Evolutionary conservation across 2,888 invertebrate genomes (phyloP), one percentile per base, ranked within the genome.

Genomic region (Ceriagrion tenellum): DNA sequence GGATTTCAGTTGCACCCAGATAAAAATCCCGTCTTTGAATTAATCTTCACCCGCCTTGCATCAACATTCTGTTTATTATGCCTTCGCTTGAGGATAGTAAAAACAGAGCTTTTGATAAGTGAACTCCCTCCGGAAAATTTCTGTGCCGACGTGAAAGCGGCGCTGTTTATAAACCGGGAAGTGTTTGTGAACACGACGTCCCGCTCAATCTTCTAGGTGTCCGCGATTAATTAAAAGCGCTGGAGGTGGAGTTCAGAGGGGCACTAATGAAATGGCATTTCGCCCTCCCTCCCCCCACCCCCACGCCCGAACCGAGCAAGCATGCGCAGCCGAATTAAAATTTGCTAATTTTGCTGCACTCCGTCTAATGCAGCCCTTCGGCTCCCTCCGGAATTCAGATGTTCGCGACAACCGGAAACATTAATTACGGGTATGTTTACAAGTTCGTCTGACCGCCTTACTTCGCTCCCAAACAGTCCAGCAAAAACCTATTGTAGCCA

Each of bases 171-270:
- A n/a, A 69, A 69, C 69, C 23, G 69, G 69, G 69, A 26, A n/a
- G 69, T 69, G 69, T 69, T 69, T 69, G 69, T 69, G 23, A 69
- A n/a, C 69, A 69, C 69, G 26, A 20, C 69, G 69, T 81, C 81
- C 81, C 16, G 81, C 81, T 81, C 81, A 30, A 81, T 81, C 81
- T 81, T 30, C 81, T 35, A 81, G 81, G 81, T 81, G 35, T 30
- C 81, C 35, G 30, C 30, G 81, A 81, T 81, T 81, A 81, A 81
- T 81, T 30, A 81, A 81, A 35, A 35, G 81, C 35, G 69, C 69
- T 26, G 26, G 69, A 26, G 69, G 69, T 69, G 69, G 69, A 59
- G 69, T 23, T 26, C 59, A 26, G 69, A n/a, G 69, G 69, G 26
- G 69, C 69, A 23, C 23, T 69, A 69, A 69, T 69, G 69, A 69